A percentile compares a stretch with the other conserved stretches of the same genome.
Evolutionary conservation across 2,888 invertebrate genomes (phyloP).

Genomic region (Anodontia alba): DNA sequence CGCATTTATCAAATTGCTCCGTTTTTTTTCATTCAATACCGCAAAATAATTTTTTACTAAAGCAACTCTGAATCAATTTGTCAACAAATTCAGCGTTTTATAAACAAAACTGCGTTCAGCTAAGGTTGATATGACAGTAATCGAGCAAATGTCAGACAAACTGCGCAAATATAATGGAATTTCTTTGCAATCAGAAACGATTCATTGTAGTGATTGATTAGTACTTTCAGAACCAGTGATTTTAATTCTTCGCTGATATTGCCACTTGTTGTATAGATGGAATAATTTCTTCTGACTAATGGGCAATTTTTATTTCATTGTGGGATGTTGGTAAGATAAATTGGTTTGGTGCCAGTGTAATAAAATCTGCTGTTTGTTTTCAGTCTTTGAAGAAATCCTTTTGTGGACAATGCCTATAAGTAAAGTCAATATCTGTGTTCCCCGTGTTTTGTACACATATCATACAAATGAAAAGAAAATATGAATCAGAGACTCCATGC

Average conservation of each 20-base stretch:
- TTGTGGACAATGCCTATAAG: too few relatives aligned
- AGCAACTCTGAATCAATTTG: neutral
- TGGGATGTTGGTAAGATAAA: slow-evolving; percentile 2
- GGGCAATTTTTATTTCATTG: slow-evolving; percentile 10
- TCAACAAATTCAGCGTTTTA: neutral
- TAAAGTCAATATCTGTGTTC: too few relatives aligned
- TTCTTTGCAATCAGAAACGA: slow-evolving; percentile 13
- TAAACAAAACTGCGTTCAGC: neutral
- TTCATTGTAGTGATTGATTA: slow-evolving; percentile 5
- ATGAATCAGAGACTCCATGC: too few relatives aligned
- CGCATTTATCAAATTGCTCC: too few relatives aligned
- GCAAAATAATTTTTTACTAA: too few relatives aligned
- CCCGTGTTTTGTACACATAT: too few relatives aligned
- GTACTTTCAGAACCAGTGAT: neutral
- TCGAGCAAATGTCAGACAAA: neutral
- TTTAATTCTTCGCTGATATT: slow-evolving; percentile 10
- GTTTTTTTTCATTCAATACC: too few relatives aligned
- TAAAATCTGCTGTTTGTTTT: neutral
- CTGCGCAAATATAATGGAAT: slow-evolving; percentile 11
- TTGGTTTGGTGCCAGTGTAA: slow-evolving; percentile 4
- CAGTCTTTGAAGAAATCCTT: too few relatives aligned
- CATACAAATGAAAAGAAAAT: too few relatives aligned
- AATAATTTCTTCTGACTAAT: slow-evolving; percentile 7
- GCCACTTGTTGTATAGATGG: slow-evolving; percentile 6
- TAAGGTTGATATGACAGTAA: neutral